Evolutionary conservation across 2,113 vertebrate species (phyloP).

Genomic region (Felis chaus): DNA sequence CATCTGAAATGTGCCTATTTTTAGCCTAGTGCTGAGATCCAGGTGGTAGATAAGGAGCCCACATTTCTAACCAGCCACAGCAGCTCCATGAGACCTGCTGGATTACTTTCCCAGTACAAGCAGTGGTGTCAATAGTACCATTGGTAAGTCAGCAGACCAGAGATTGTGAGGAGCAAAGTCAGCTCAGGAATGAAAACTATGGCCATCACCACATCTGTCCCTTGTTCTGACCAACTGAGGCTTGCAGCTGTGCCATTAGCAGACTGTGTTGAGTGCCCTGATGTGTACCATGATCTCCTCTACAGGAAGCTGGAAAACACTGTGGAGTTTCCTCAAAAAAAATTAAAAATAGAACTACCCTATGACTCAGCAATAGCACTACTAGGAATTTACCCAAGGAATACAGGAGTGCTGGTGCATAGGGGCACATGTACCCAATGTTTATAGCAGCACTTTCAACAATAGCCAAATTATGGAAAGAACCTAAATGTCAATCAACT

Average conservation of each 20-base stretch:
- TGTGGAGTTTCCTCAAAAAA: too few relatives aligned
- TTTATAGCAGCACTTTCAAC: too few relatives aligned
- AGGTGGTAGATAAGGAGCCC: not conserved
- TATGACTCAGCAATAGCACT: too few relatives aligned
- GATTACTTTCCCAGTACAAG: not conserved
- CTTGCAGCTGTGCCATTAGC: not conserved
- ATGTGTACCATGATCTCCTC: not conserved
- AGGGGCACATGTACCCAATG: too few relatives aligned
- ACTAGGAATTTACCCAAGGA: too few relatives aligned
- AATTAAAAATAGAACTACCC: too few relatives aligned
- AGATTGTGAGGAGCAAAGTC: not conserved
- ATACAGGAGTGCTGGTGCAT: too few relatives aligned
- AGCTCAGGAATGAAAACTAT: not conserved
- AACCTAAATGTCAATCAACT: too few relatives aligned
- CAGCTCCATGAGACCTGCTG: not conserved
- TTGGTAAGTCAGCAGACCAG: not conserved
- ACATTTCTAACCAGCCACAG: not conserved
- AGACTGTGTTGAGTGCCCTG: rapidly evolving
- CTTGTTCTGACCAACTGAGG: not conserved
- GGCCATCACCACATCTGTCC: not conserved
- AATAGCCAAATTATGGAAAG: too few relatives aligned
- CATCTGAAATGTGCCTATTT: not conserved
- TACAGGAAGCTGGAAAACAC: too few relatives aligned
- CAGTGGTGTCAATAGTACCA: not conserved
- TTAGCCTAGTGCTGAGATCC: not conserved